Percentiles rank a stretch among this genome's conserved stretches.
Conservation (phyloP, 2,888 invertebrate genomes). For the Brenthis hecate region DNA sequence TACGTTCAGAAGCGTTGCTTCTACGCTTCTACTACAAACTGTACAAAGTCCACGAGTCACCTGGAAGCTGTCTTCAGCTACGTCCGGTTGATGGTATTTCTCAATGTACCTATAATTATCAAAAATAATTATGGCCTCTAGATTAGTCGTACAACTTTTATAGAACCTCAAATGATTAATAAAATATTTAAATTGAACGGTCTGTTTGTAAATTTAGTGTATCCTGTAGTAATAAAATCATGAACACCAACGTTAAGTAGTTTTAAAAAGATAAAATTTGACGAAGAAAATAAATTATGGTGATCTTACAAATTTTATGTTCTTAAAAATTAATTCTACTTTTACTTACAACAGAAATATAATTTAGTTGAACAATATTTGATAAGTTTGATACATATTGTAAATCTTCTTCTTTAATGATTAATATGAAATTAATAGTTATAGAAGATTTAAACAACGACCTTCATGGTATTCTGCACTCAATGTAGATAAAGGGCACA, state of each 20-base stretch:
- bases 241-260: background rate
- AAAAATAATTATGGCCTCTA: conserved; percentile 8
- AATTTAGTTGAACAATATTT: too few relatives aligned
- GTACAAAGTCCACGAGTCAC: background rate
- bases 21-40: background rate
- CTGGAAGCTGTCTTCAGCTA: background rate
- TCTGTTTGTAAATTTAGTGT: conserved; percentile 14
- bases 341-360: background rate
- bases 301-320: background rate
- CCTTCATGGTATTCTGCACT: background rate
- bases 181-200: conserved; percentile 9
- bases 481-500: background rate
- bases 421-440: too few relatives aligned
- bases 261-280: background rate
- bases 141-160: conserved; percentile 10
- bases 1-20: background rate
- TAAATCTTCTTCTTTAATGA: too few relatives aligned
- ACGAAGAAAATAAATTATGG: too few relatives aligned
- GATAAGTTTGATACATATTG: too few relatives aligned
- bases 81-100: conserved; percentile 12
- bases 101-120: conserved; percentile 7
- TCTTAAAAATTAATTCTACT: background rate
- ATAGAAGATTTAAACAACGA: too few relatives aligned
- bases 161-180: conserved; percentile 9
- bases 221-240: conserved; percentile 1